Base-by-base conservation (phyloP, 2,888 invertebrate species). In the Crioceris asparagi region DNA sequence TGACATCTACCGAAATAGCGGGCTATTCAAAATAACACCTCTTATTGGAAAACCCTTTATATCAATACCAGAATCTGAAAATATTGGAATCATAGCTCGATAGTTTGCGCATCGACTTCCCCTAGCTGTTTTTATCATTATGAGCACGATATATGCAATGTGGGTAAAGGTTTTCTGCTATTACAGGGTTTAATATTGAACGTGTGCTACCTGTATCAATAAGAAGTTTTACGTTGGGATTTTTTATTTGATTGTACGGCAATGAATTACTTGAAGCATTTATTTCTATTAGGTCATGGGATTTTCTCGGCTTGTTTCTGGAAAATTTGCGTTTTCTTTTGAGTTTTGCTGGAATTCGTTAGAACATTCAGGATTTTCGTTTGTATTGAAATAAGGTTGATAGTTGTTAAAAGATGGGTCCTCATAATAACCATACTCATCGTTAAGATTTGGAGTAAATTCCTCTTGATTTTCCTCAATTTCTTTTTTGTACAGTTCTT, bases 141-240 rank as follows among this genome's bases (percentile, higher is more conserved):
- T 21, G 6, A 7, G 21, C 6, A 10, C 8, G 11, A 12, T 15
- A 36, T 10, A 41, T 39, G 2, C 2, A 10, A n/a, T 39, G 10
- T 8, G 41, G 30, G 25, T 33, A 43, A 15, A 35, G 38, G 29
- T 37, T 29, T 35, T 40, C 36, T 2, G 30, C 40, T 2, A 40
- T 35, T 18, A 23, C 23, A 7, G 35, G 33, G 16, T 34, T 21
- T 15, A 40, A 10, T 19, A 43, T 11, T 8, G 40, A 43, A 3
- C 32, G 17, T n/a, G 38, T 30, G 18, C 38, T 29, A 11, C 40
- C 43, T 2, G 43, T 43, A 14, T 38, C 38, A 10, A 43, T 40
- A 32, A 43, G 16, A 4, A 40, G 34, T 29, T 43, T 40, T 11
- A 35, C 16, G 12, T 31, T 27, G n/a, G 39, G 38, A 3, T 40